Evolutionary conservation across 64 coral and sea anemone species (phyloP).

Genomic region (Montipora foliosa): DNA sequence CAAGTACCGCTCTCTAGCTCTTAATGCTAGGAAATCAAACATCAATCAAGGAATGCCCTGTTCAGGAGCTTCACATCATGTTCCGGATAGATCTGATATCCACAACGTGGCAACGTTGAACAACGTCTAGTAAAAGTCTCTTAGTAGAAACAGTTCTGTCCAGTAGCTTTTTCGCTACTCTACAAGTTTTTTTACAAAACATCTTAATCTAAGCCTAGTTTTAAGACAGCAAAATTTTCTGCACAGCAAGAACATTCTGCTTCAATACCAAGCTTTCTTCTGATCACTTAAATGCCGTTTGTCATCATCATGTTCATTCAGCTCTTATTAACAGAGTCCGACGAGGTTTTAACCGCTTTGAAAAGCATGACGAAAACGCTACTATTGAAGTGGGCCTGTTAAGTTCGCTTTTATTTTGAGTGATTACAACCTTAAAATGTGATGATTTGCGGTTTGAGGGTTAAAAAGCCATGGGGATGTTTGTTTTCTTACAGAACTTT

Average conservation of each 20-base stretch:
- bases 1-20: too few relatives aligned
- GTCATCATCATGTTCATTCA: neutral
- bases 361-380: too few relatives aligned
- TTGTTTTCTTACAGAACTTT: constrained; percentile 12
- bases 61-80: too few relatives aligned
- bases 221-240: neutral
- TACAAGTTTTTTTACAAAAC: neutral
- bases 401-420: neutral
- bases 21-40: too few relatives aligned
- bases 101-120: too few relatives aligned
- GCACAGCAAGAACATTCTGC: neutral
- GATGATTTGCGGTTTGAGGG: neutral
- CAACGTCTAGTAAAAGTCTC: too few relatives aligned
- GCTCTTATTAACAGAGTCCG: neutral
- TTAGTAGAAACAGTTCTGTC: neutral
- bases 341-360: too few relatives aligned
- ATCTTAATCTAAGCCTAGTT: neutral
- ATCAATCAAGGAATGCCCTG: too few relatives aligned
- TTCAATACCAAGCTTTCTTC: too few relatives aligned
- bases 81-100: too few relatives aligned
- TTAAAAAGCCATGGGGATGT: neutral
- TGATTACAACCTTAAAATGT: neutral
- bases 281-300: too few relatives aligned
- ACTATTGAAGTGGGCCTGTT: neutral
- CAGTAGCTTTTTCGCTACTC: neutral